These are phyloP conservation scores for Tipula helvola DNA, from an alignment of 2,888 invertebrate species.

Conservation along the genomic window DNA sequence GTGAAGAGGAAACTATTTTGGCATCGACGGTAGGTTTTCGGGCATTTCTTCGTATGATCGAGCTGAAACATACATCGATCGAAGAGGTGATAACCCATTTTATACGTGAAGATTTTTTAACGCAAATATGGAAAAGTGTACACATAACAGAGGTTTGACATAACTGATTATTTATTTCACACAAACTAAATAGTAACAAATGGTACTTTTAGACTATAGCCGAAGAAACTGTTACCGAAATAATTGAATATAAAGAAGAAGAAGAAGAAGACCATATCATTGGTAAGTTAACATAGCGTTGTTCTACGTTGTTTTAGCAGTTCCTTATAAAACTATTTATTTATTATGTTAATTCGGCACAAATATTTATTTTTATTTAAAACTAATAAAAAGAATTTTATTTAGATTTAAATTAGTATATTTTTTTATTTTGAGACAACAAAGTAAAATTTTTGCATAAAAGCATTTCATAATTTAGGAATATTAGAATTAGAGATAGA, in stretches of 20 bases:
- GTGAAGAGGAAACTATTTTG: constrained; percentile 60
- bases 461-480: background rate
- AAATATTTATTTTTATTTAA: background rate
- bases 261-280: background rate
- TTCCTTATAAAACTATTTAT: background rate
- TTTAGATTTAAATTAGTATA: background rate
- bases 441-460: background rate
- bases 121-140: constrained; percentile 61
- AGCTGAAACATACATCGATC: constrained; percentile 63
- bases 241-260: constrained; percentile 30
- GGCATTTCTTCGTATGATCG: constrained; percentile 77
- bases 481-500: background rate
- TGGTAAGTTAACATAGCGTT: constrained; percentile 24
- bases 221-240: constrained; percentile 28
- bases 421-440: background rate
- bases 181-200: background rate
- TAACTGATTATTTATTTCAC: background rate
- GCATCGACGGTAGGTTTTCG: constrained; percentile 74
- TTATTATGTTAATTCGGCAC: background rate
- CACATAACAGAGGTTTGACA: constrained; percentile 33
- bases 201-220: constrained; percentile 27
- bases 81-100: constrained; percentile 76
- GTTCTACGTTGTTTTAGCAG: background rate
- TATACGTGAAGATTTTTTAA: constrained; percentile 70
- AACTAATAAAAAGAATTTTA: background rate